Conservation (phyloP, 2,888 invertebrate species). For the Nomada goodeniana region DNA sequence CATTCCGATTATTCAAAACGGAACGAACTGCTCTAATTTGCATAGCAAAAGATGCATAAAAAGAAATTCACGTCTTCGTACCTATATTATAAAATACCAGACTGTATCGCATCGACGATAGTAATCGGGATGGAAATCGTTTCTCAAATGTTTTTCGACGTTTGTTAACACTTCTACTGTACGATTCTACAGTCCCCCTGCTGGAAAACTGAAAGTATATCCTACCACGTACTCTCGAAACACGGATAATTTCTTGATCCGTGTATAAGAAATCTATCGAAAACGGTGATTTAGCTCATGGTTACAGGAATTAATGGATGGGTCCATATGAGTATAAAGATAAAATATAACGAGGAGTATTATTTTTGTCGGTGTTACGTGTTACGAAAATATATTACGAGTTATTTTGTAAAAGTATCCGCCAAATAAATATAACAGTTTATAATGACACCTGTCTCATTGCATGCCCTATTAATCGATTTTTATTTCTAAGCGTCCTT, state of each 20-base stretch:
- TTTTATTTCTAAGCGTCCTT: background rate
- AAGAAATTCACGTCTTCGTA: slow-evolving; percentile 32
- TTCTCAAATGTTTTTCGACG: slow-evolving; percentile 61
- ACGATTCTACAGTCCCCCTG: slow-evolving; percentile 37
- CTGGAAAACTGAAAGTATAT: slow-evolving; percentile 54
- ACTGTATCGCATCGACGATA: slow-evolving; percentile 23
- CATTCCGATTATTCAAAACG: slow-evolving; percentile 40
- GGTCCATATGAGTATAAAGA: slow-evolving; percentile 65
- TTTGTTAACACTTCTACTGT: slow-evolving; percentile 35
- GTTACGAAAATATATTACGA: slow-evolving; percentile 76
- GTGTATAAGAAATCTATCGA: slow-evolving; percentile 46
- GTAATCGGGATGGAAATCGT: slow-evolving; percentile 25
- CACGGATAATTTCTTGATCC: slow-evolving; percentile 43
- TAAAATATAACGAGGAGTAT: slow-evolving; percentile 61
- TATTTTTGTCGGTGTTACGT: slow-evolving; percentile 79
- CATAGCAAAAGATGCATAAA: slow-evolving; percentile 28
- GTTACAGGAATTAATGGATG: slow-evolving; percentile 64
- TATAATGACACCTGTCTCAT: slow-evolving; percentile 65
- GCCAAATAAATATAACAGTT: slow-evolving; percentile 78
- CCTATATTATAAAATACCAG: slow-evolving; percentile 1
- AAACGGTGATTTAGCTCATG: slow-evolving; percentile 50
- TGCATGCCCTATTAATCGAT: slow-evolving; percentile 19
- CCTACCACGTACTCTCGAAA: slow-evolving; percentile 24
- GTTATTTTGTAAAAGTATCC: slow-evolving; percentile 81
- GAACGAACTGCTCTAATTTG: slow-evolving; percentile 34